Evolutionary conservation across 2,888 invertebrate species (phyloP), one percentile per base, ranked within the genome.

Genomic region (Morpho helenor): DNA sequence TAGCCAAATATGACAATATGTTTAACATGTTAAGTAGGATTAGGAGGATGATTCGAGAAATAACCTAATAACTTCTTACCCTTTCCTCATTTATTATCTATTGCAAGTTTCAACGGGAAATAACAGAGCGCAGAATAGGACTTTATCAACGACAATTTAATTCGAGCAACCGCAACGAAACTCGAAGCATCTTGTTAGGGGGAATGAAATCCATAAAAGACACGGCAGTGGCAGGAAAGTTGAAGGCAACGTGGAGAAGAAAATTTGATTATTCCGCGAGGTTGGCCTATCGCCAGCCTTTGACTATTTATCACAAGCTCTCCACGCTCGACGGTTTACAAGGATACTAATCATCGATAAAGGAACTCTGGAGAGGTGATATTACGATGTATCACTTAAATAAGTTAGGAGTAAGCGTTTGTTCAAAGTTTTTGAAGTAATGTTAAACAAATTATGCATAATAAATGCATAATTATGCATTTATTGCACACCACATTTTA

Each of bases 191-290:
- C 87, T 87, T 87, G 87, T 83, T 83, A 80, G 82, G 87, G 87
- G 84, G 83, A 83, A 82, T 80, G 80, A 84, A 82, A 86, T 86
- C 87, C 87, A 89, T 89, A 90, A 89, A 88, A 84, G 84, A 84
- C 87, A 84, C 81, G 82, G 76, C 76, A 78, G 76, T 72, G 78
- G 75, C 70, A 75, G 74, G 80, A 79, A 75, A 74, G 65, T 62
- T 62, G 69, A 71, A 75, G 75, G 69, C 70, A 85, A 73, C 78
- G 84, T 79, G 72, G 80, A 82, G 83, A 76, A 81, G 79, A 73
- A 84, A 85, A 90, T 90, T 88, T 87, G 87, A 89, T 90, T 89
- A 90, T 89, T 88, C 87, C 87, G 80, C 87, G 84, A 87, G 84
- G 87, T 85, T 88, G 88, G 89, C 87, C 88, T 88, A 88, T 85